Evolutionary conservation across 2,113 vertebrate species (phyloP).

Genomic region (Struthio camelus): DNA sequence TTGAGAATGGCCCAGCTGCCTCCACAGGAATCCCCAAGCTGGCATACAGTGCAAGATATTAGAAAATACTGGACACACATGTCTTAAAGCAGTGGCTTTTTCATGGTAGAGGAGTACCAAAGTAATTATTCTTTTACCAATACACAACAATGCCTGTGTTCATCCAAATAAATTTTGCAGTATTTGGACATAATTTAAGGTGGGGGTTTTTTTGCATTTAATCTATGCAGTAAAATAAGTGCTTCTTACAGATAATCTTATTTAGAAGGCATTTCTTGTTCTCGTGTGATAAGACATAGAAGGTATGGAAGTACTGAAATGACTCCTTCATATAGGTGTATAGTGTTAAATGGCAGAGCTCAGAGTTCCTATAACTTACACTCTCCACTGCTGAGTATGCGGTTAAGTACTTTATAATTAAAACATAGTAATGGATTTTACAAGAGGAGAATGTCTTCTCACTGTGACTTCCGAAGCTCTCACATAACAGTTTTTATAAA

Average conservation of each 20-base stretch:
- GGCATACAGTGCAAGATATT: not conserved
- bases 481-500: constrained; percentile 22
- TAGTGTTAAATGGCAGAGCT: not conserved
- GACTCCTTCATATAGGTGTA: not conserved
- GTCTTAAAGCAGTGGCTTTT: not conserved
- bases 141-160: not conserved
- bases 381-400: not conserved
- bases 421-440: constrained; percentile 10
- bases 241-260: not conserved
- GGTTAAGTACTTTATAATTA: not conserved
- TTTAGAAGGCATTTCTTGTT: not conserved
- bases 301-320: not conserved
- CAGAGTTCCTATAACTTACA: not conserved
- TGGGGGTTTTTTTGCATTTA: not conserved
- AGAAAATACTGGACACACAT: not conserved
- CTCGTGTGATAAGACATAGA: not conserved
- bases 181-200: not conserved
- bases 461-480: not conserved
- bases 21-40: not conserved
- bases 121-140: not conserved
- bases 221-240: not conserved
- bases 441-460: not conserved
- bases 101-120: not conserved
- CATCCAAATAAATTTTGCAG: not conserved
- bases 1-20: not conserved